A percentile compares a stretch with the other conserved stretches of the same genome.
phyloP scores from a whole-genome alignment of 2,113 vertebrate genomes.

The Podarcis cretensis region DNA sequence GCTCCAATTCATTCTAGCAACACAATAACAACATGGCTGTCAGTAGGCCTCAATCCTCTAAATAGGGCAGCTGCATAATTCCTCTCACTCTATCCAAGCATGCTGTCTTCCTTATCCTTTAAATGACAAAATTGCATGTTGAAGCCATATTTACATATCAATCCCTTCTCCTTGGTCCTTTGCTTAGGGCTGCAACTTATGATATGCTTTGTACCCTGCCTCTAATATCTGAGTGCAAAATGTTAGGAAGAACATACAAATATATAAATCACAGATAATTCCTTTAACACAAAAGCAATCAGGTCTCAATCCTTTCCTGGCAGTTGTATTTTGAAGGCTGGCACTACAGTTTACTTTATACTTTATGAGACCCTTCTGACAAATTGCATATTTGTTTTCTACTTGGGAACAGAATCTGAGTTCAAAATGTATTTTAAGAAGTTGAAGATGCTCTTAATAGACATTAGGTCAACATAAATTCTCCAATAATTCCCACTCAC shows the following conservation, averaged over 20 bases:
- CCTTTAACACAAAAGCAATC: not conserved
- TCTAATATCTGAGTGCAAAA: not conserved
- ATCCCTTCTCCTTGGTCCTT: not conserved
- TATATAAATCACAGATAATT: not conserved
- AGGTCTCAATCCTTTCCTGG: not conserved
- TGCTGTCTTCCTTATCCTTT: not conserved
- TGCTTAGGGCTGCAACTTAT: not conserved
- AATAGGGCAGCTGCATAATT: not conserved
- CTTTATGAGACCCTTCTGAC: too few species aligned
- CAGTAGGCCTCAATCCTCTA: not conserved
- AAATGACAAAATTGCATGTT: not conserved
- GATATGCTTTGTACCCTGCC: not conserved
- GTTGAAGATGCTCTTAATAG: not conserved
- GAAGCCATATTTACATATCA: not conserved
- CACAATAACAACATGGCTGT: slow-evolving; percentile 13
- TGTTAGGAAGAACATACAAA: not conserved
- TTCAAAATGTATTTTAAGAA: slow-evolving; percentile 6
- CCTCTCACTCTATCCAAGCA: not conserved
- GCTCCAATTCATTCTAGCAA: slow-evolving; percentile 9
- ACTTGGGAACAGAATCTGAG: too few species aligned
- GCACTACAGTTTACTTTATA: not conserved
- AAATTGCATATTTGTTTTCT: not conserved
- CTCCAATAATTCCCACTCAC: not conserved
- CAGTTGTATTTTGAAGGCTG: not conserved
- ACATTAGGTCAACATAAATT: not conserved